phyloP scores from a whole-genome alignment of 2,797 vertebrate genomes.

The Gallirallus australis region DNA sequence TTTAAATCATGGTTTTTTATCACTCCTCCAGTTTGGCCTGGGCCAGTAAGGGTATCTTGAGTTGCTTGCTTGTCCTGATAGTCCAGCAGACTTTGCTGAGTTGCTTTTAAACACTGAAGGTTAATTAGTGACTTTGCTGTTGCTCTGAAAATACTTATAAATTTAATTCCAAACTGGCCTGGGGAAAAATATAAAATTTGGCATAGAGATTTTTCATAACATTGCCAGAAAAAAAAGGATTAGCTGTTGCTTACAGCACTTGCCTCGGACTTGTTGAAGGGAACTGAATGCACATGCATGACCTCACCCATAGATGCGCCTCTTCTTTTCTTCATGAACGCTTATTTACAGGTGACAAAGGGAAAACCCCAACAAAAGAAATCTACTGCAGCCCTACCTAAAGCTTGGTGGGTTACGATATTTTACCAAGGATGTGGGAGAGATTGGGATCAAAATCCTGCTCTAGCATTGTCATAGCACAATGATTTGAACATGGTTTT shows the following conservation, averaged over 20 bases:
- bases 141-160: neutral
- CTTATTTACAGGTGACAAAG: slow-evolving; percentile 20
- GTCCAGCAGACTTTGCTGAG: neutral
- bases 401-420: neutral
- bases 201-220: neutral
- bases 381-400: neutral
- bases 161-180: neutral
- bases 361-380: neutral
- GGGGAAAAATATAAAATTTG: neutral
- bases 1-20: rapidly evolving
- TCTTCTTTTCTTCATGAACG: neutral
- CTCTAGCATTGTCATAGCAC: neutral
- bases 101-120: neutral
- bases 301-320: neutral
- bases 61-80: neutral
- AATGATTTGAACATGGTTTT: neutral
- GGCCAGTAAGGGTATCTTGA: neutral
- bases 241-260: neutral
- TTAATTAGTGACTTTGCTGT: neutral
- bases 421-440: neutral
- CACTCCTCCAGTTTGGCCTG: neutral
- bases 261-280: slow-evolving; percentile 7
- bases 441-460: neutral
- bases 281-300: neutral
- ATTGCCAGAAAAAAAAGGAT: neutral